Evolutionary conservation across 2,113 vertebrate species (phyloP).

Genomic region (Seriola aureovittata): DNA sequence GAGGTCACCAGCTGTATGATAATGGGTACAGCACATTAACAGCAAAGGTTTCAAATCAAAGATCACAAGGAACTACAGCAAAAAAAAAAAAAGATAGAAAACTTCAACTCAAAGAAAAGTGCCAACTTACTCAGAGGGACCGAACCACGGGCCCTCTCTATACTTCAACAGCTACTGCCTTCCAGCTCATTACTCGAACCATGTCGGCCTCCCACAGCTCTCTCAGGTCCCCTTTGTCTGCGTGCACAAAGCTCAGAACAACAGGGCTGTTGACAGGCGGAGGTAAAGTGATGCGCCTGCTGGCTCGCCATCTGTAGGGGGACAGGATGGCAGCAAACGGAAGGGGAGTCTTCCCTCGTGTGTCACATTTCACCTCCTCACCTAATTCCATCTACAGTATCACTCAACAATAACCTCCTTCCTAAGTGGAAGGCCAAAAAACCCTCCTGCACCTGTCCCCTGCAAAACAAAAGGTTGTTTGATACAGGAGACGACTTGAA

Average conservation of each 20-base stretch:
- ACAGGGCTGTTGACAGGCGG: conserved; percentile 69
- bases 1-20: conserved; percentile 19
- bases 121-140: conserved; percentile 12
- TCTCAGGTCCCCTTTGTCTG: conserved; percentile 68
- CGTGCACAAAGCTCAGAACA: conserved; percentile 72
- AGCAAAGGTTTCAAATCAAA: conserved; percentile 43
- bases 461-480: conserved; percentile 27
- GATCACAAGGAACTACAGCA: conserved; percentile 1
- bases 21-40: conserved; percentile 21
- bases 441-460: conserved; percentile 11
- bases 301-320: conserved; percentile 57
- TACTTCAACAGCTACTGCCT: conserved; percentile 39
- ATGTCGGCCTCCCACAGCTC: conserved; percentile 41
- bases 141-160: conserved; percentile 16
- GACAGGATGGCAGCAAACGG: conserved; percentile 39
- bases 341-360: conserved; percentile 54
- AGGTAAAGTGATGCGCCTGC: conserved; percentile 74
- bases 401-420: conserved; percentile 44
- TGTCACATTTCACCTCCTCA: conserved; percentile 71
- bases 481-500: conserved; percentile 32
- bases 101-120: conserved; percentile 35
- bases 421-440: conserved; percentile 15
- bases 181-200: conserved; percentile 33
- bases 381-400: conserved; percentile 62
- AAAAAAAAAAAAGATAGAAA: conserved; percentile 6